These are phyloP conservation scores for Drosophila colorata DNA, from an alignment of 2,888 invertebrate genomes.

Conservation along the genomic window DNA sequence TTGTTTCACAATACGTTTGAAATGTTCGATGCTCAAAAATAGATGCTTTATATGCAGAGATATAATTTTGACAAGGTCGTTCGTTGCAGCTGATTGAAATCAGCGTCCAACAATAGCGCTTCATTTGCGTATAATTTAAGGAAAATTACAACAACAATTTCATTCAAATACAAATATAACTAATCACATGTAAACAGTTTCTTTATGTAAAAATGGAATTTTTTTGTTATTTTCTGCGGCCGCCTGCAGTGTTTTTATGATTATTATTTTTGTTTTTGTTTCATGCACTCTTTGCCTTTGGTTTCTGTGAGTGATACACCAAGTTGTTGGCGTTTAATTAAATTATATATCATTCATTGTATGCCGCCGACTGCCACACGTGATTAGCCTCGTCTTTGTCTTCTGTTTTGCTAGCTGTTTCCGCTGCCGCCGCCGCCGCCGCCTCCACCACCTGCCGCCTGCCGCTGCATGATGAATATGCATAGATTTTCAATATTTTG, in stretches of 20 bases:
- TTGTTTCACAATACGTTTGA: constrained; percentile 33
- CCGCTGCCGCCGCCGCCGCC: neutral
- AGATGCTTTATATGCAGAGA: constrained; percentile 49
- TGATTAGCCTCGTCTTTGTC: constrained; percentile 69
- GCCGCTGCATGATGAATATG: constrained; percentile 58
- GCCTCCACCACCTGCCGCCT: neutral
- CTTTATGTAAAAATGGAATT: constrained; percentile 56
- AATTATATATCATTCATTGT: constrained; percentile 59
- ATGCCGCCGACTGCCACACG: constrained; percentile 59
- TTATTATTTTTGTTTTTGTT: neutral
- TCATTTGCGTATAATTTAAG: constrained; percentile 59
- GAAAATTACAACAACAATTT: constrained; percentile 33
- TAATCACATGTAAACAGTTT: constrained; percentile 54
- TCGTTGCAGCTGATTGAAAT: constrained; percentile 23
- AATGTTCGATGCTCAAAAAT: constrained; percentile 41
- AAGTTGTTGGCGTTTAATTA: constrained; percentile 58
- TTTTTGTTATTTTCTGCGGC: neutral
- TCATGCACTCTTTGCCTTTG: neutral
- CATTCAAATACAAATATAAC: constrained; percentile 23
- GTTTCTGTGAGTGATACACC: too few relatives aligned
- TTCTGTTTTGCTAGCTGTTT: constrained; percentile 49
- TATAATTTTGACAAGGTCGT: constrained; percentile 55
- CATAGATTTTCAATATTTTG: constrained; percentile 60
- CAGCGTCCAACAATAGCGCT: constrained; percentile 58
- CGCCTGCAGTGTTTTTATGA: constrained; percentile 2